Conservation (phyloP, 2,888 invertebrate species). For the Piscicola geometra region DNA sequence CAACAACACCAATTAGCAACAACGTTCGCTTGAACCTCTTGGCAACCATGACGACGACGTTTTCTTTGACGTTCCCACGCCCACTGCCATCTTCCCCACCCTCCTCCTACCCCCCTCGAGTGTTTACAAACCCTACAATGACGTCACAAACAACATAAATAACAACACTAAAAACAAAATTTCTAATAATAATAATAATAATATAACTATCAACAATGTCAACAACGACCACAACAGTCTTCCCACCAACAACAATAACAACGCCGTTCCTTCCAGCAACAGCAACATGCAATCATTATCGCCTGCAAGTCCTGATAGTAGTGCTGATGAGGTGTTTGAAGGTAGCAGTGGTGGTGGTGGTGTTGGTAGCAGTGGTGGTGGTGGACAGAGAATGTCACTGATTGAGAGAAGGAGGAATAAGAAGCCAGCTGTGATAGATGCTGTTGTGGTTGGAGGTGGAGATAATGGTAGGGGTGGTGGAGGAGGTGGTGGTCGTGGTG, state of each 20-base stretch:
- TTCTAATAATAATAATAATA: too few relatives aligned
- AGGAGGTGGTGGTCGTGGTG: neutral
- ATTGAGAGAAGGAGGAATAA: neutral
- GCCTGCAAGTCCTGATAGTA: too few relatives aligned
- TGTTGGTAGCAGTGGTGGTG: too few relatives aligned
- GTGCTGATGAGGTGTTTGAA: neutral
- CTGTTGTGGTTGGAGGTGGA: neutral
- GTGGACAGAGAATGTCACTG: neutral
- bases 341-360: neutral
- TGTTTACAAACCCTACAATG: neutral
- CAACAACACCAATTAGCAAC: too few relatives aligned
- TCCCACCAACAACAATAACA: too few relatives aligned
- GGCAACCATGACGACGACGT: conserved; percentile 41
- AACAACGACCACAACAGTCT: neutral
- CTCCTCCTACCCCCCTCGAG: neutral
- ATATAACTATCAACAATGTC: too few relatives aligned
- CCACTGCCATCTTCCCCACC: conserved; percentile 27
- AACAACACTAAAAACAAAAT: too few relatives aligned
- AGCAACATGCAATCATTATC: too few relatives aligned
- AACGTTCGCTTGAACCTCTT: too few relatives aligned
- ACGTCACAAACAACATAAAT: neutral
- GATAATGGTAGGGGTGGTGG: neutral
- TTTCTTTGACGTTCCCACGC: conserved; percentile 43
- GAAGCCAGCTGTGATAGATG: neutral
- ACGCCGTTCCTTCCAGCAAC: too few relatives aligned